Evolutionary conservation across 2,888 invertebrate genomes (phyloP).

Genomic region (Melieria omissa): DNA sequence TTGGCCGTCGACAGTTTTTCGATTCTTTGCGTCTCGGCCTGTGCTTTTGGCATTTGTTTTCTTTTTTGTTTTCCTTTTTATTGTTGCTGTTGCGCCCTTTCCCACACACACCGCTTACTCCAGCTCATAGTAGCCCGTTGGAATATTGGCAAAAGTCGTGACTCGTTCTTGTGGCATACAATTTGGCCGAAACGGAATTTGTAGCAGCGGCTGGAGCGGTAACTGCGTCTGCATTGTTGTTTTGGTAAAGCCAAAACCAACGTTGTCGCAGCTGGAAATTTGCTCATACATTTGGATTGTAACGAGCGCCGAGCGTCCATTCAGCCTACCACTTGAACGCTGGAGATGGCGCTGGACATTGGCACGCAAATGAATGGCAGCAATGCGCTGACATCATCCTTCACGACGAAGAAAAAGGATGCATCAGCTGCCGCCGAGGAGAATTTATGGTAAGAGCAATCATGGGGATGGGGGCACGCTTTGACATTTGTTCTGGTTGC

Average conservation of each 20-base stretch:
- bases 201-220: neutral
- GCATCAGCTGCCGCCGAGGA: constrained; percentile 59
- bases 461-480: no score
- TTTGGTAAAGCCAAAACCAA: no score
- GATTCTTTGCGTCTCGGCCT: constrained; percentile 15
- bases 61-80: neutral
- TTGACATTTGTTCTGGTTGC: no score
- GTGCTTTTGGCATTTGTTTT: constrained; percentile 1
- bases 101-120: neutral
- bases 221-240: constrained; percentile 12
- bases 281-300: no score
- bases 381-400: constrained; percentile 64
- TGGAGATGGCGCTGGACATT: constrained; percentile 62
- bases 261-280: no score
- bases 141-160: constrained; percentile 16
- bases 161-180: constrained; percentile 24
- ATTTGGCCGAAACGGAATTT: neutral
- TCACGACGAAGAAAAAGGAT: constrained; percentile 63
- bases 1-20: constrained; percentile 1
- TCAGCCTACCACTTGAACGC: neutral
- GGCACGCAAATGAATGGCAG: constrained; percentile 62
- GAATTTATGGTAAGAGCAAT: constrained; percentile 60
- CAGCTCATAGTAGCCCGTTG: neutral
- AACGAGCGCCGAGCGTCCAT: no score
- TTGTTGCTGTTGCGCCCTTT: neutral